Evolutionary conservation across 2,888 invertebrate species (phyloP).

Genomic region (Ophioninae sp.): DNA sequence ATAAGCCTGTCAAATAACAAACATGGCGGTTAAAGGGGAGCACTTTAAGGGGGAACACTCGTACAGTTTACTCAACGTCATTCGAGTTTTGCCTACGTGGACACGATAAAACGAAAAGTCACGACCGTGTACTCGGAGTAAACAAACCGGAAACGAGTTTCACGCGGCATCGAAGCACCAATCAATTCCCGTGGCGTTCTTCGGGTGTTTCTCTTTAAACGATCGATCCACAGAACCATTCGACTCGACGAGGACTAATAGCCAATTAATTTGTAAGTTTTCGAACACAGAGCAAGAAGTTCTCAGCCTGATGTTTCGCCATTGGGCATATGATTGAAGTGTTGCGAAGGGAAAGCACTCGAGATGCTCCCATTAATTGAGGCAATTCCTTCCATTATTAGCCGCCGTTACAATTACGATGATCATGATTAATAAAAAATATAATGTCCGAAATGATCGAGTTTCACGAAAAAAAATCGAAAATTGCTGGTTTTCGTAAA

Average conservation of each 20-base stretch:
- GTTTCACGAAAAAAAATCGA: neutral
- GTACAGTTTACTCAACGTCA: no score
- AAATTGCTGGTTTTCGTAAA: neutral
- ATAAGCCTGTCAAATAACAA: no score
- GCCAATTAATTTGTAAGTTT: slow-evolving; percentile 43
- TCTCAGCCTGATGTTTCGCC: neutral
- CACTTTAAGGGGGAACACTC: no score
- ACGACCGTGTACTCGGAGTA: neutral
- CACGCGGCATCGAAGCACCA: neutral
- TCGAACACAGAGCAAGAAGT: neutral
- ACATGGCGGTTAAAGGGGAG: no score
- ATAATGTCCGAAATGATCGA: neutral
- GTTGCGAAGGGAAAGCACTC: neutral
- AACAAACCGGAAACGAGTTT: neutral
- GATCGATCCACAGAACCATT: slow-evolving; percentile 30
- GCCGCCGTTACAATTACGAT: neutral
- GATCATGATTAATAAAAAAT: neutral
- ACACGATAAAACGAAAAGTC: neutral
- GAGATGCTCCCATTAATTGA: slow-evolving; percentile 10
- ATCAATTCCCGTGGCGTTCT: neutral
- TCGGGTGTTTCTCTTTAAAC: neutral
- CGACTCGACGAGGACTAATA: slow-evolving; percentile 25
- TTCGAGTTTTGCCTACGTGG: neutral
- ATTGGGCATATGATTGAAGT: neutral
- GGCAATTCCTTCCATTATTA: slow-evolving; percentile 24